Conservation (phyloP, 2,888 invertebrate species). For the Sclerodermus sp. region DNA sequence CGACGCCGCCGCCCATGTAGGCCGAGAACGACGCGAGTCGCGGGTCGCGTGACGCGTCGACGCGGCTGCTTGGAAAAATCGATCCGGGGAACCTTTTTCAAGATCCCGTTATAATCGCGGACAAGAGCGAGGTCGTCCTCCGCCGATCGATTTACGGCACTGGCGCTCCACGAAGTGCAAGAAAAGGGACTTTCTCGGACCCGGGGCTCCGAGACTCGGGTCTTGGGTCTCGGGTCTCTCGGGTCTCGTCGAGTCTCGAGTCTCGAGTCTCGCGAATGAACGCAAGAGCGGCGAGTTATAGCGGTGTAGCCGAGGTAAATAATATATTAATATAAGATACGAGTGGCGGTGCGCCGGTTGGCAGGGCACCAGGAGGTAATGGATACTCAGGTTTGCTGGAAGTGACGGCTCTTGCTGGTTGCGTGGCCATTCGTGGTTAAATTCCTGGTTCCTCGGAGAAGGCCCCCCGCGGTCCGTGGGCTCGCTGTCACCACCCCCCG, state of each 20-base stretch:
- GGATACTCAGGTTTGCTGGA: conserved; percentile 55
- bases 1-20: too few species aligned
- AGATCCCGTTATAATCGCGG: too few species aligned
- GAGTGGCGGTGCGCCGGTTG: conserved; percentile 51
- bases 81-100: too few species aligned
- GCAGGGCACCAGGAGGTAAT: conserved; percentile 58
- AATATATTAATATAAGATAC: conserved; percentile 57
- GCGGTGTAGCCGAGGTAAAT: conserved; percentile 45
- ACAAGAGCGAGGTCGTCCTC: too few species aligned
- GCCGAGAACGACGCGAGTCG: conserved; percentile 55
- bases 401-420: conserved; percentile 57
- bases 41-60: conserved; percentile 35
- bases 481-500: conserved; percentile 56
- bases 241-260: too few species aligned
- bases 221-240: too few species aligned
- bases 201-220: too few species aligned
- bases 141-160: too few species aligned
- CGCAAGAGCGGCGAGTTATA: conserved; percentile 31
- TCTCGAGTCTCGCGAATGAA: background rate
- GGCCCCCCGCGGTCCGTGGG: conserved; percentile 62
- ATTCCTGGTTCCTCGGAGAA: conserved; percentile 62
- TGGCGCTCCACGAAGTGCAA: too few species aligned
- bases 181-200: too few species aligned
- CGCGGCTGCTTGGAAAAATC: too few species aligned
- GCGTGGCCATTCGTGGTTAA: conserved; percentile 56